A percentile compares a stretch with the other conserved stretches of the same genome.
Evolutionary conservation across 2,888 invertebrate species (phyloP).

Genomic region (Agrypnus murinus): DNA sequence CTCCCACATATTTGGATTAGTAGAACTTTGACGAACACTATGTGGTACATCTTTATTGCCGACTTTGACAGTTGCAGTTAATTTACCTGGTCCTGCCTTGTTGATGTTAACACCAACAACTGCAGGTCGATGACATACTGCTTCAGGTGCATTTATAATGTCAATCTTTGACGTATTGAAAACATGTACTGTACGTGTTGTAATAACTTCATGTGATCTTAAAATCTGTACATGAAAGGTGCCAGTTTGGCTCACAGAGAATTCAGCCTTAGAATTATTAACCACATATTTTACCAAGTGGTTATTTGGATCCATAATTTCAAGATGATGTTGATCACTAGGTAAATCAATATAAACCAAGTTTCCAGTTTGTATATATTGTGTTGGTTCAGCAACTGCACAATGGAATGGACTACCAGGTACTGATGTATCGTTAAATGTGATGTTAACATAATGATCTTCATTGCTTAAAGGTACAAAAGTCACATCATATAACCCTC

Average conservation of each 20-base stretch:
- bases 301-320: constrained; percentile 80
- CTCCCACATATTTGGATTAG: constrained; percentile 84
- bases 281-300: constrained; percentile 70
- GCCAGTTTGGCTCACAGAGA: constrained; percentile 76
- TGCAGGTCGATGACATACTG: constrained; percentile 87
- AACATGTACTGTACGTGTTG: constrained; percentile 76
- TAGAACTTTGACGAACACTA: constrained; percentile 81
- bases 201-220: constrained; percentile 63
- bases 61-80: constrained; percentile 87
- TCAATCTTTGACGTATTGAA: constrained; percentile 79
- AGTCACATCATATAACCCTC: constrained; percentile 94
- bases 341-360: constrained; percentile 78
- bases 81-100: constrained; percentile 87
- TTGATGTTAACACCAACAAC: constrained; percentile 79
- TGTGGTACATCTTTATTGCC: constrained; percentile 89
- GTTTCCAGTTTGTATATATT: constrained; percentile 81
- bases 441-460: constrained; percentile 93
- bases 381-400: constrained; percentile 78
- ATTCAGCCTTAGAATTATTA: constrained; percentile 69
- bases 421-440: constrained; percentile 94
- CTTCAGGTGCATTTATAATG: constrained; percentile 74
- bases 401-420: constrained; percentile 94
- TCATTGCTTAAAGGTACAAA: constrained; percentile 93
- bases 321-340: constrained; percentile 77
- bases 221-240: constrained; percentile 67